These are phyloP conservation scores for Anhinga anhinga DNA, from an alignment of 2,113 vertebrate genomes.

Conservation along the genomic window DNA sequence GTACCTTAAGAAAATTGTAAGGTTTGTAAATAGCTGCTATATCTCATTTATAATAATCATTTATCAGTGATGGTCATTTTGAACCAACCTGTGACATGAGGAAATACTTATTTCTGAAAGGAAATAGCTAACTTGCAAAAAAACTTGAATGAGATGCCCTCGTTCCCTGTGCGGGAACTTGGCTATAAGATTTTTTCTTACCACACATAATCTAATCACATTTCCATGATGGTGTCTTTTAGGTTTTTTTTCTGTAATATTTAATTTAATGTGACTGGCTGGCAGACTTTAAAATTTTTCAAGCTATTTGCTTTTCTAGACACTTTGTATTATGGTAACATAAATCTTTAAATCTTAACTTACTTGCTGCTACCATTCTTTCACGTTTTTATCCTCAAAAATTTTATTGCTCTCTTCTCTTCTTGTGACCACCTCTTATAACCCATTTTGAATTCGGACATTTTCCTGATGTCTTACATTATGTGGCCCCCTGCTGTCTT, in stretches of 20 bases:
- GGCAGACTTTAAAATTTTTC: background rate
- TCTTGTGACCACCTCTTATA: background rate
- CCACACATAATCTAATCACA: fast-evolving
- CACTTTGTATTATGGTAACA: fast-evolving
- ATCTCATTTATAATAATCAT: background rate
- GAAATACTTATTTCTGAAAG: background rate
- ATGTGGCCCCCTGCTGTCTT: conserved; percentile 38
- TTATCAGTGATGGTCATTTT: background rate
- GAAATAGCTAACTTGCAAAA: background rate
- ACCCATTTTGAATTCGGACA: background rate
- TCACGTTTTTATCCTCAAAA: background rate
- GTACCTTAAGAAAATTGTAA: background rate
- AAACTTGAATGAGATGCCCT: background rate
- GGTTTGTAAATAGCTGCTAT: background rate
- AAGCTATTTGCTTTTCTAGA: background rate
- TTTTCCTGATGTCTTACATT: conserved; percentile 17
- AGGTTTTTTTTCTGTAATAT: background rate
- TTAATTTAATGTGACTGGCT: background rate
- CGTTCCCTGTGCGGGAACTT: background rate
- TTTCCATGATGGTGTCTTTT: background rate
- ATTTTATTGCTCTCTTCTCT: background rate
- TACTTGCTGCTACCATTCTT: background rate
- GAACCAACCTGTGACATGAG: background rate
- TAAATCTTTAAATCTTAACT: background rate
- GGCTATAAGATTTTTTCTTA: background rate